Percentiles rank a stretch among this genome's conserved stretches.
These are phyloP conservation scores for Oryzias curvinotus DNA, from an alignment of 2,113 vertebrate genomes.

Conservation along the genomic window DNA sequence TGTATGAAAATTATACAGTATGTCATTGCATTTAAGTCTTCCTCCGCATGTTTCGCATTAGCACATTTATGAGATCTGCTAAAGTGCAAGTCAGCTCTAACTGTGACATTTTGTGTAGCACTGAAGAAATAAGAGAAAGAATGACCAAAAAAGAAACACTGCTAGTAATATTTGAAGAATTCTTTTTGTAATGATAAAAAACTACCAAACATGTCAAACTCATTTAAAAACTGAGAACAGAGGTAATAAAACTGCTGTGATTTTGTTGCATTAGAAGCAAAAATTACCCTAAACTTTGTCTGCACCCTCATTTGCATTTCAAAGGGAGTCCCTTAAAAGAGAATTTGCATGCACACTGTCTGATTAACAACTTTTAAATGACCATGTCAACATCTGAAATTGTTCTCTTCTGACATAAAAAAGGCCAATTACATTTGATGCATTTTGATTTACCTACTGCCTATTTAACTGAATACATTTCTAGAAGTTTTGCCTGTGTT, in stretches of 20 bases:
- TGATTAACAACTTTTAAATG: conserved; percentile 80
- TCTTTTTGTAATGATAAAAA: conserved; percentile 15
- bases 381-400: conserved; percentile 75
- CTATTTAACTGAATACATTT: too few species aligned
- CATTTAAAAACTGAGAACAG: conserved; percentile 41
- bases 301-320: conserved; percentile 79
- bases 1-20: conserved; percentile 26
- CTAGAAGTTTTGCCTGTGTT: too few species aligned
- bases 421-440: neutral
- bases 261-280: conserved; percentile 73
- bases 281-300: conserved; percentile 73
- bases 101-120: neutral
- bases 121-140: conserved; percentile 1
- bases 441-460: too few species aligned
- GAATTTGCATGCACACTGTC: conserved; percentile 80
- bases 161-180: neutral
- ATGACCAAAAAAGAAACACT: neutral
- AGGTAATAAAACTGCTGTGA: conserved; percentile 59
- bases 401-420: conserved; percentile 53
- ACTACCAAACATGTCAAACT: conserved; percentile 31
- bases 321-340: conserved; percentile 74
- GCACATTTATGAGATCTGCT: conserved; percentile 31
- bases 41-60: conserved; percentile 41
- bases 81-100: conserved; percentile 23
- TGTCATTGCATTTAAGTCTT: conserved; percentile 55